These are phyloP conservation scores for Pomacea maculata DNA, from an alignment of 1,140 invertebrate species.

Conservation along the genomic window DNA sequence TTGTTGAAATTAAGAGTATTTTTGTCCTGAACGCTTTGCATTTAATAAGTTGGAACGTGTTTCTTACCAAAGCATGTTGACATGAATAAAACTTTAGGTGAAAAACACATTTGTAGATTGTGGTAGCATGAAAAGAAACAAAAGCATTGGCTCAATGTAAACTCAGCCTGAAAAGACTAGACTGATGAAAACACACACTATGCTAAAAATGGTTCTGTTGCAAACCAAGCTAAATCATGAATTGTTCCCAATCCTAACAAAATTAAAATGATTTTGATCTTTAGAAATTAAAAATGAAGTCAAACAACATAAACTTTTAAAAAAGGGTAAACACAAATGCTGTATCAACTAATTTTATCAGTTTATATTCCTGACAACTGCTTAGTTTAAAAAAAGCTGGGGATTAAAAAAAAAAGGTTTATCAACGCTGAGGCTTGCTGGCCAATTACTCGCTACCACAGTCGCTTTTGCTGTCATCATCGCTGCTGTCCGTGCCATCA, in stretches of 20 bases:
- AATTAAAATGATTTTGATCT: neutral
- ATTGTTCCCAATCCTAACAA: neutral
- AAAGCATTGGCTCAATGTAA: no score
- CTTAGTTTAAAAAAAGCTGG: neutral
- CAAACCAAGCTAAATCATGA: neutral
- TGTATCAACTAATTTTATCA: neutral
- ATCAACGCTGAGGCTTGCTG: slow-evolving; percentile 14
- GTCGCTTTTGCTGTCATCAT: slow-evolving; percentile 27
- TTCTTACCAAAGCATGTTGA: no score
- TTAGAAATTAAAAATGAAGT: neutral
- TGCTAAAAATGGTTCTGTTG: no score
- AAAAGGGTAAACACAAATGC: neutral
- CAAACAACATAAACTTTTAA: neutral
- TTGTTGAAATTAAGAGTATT: no score
- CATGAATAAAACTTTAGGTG: no score
- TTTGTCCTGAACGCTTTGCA: no score
- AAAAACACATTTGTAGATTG: no score
- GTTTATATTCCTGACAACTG: neutral
- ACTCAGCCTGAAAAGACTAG: no score
- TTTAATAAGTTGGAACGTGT: no score
- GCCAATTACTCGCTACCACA: slow-evolving; percentile 26
- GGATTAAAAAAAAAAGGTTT: slow-evolving; percentile 9
- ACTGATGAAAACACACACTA: no score
- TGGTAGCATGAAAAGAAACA: no score
- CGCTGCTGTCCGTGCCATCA: slow-evolving; percentile 6